These are phyloP conservation scores for Cyprinella venusta DNA, from an alignment of 2,797 vertebrate genomes.

Conservation along the genomic window DNA sequence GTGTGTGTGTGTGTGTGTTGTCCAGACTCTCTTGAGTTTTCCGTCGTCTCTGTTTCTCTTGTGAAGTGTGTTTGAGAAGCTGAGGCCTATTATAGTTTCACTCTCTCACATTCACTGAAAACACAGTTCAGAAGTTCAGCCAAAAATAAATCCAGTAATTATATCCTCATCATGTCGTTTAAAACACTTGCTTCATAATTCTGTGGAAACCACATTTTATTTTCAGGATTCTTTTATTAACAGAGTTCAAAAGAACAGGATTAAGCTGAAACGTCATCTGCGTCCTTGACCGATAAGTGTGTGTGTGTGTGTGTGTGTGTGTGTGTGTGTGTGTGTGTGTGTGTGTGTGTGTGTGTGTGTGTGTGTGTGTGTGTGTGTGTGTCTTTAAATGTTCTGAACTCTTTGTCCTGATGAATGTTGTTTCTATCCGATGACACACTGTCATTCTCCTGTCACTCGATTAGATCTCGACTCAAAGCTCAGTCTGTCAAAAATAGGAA, in stretches of 20 bases:
- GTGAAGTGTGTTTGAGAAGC: background rate
- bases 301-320: background rate
- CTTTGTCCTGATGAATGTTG: background rate
- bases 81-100: background rate
- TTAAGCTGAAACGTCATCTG: background rate
- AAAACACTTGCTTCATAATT: too few relatives aligned
- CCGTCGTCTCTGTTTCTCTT: background rate
- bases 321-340: background rate
- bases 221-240: too few relatives aligned
- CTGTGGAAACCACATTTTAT: too few relatives aligned
- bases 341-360: background rate
- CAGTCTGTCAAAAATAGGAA: too few relatives aligned
- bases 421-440: background rate
- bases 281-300: too few relatives aligned
- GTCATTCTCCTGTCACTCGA: background rate
- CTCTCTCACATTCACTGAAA: background rate
- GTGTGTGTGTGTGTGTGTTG: constrained; percentile 5
- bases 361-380: background rate
- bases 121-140: background rate
- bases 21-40: constrained; percentile 35
- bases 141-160: background rate
- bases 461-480: constrained; percentile 19
- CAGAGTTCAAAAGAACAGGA: too few relatives aligned
- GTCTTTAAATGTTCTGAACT: background rate
- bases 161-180: too few relatives aligned